Evolutionary conservation across 2,113 vertebrate genomes (phyloP), one percentile per base, ranked within the genome.

Genomic region (Lathamus discolor): DNA sequence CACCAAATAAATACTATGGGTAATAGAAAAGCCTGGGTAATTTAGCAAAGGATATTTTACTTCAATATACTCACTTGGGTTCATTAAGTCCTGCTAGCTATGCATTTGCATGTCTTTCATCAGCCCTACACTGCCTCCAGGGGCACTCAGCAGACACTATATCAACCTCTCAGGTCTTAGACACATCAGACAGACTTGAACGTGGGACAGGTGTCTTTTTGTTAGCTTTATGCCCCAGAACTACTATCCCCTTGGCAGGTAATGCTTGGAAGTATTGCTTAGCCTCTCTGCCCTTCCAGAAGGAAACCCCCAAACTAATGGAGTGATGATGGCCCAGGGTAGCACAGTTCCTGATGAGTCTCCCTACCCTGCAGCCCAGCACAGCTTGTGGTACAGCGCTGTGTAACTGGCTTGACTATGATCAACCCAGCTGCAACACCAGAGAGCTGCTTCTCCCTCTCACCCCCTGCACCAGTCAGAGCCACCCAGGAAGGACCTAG

Each of bases 381-480:
- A 3, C 41, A 8, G 51, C 16, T 41, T 43, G 29, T 0, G 0
- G 13, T 18, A 35, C 9, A n/a, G n/a, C 12, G 28, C 6, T 2
- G 1, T 10, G 3, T 33, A 46, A 55, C 18, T 35, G 17, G 9
- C 20, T 9, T 46, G 41, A 23, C 23, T 23, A 6, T 29, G 22
- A 69, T 4, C 2, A 15, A 35, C 6, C 1, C 25, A 28, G 39
- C 17, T 31, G 13, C 57, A 43, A n/a, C 10, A 61, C 3, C 15
- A 13, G 9, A 54, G 2, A 49, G 5, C 31, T 8, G 13, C 37
- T 68, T 67, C 10, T 9, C 18, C 4, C 13, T 10, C 23, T 59
- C 22, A 39, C 6, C 5, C 13, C 17, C 33, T 29, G 17, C 17
- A 84, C 17, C 16, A 39, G 9, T 2, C 1, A 4, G 41, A 49